These are phyloP conservation scores for Drosophila tani DNA, from an alignment of 1,140 invertebrate species.

Conservation along the genomic window DNA sequence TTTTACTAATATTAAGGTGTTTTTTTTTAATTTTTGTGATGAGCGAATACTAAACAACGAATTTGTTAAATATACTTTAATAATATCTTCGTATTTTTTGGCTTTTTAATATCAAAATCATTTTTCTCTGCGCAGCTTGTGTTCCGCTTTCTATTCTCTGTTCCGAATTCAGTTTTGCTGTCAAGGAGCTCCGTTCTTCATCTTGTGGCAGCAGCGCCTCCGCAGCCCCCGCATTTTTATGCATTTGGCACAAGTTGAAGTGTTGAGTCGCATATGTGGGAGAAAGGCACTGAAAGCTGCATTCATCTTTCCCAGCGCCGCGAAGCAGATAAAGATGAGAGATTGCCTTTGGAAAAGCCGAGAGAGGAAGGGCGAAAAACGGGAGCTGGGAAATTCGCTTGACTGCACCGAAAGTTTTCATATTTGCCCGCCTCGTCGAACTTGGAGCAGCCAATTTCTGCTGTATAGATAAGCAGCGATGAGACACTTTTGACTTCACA, in stretches of 20 bases:
- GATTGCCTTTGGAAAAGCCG: slow-evolving; percentile 61
- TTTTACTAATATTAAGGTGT: too few species aligned
- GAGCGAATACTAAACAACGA: not conserved
- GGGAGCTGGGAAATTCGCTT: slow-evolving; percentile 55
- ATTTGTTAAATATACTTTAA: not conserved
- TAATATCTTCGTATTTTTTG: not conserved
- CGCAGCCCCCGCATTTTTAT: slow-evolving; percentile 65
- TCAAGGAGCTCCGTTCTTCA: slow-evolving; percentile 63
- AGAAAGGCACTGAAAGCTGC: slow-evolving; percentile 43
- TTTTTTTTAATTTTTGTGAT: not conserved
- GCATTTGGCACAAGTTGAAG: slow-evolving; percentile 76
- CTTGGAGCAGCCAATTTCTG: slow-evolving; percentile 69
- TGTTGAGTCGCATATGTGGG: slow-evolving; percentile 64
- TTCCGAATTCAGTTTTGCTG: slow-evolving; percentile 57
- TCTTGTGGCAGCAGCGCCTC: slow-evolving; percentile 17
- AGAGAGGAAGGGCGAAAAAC: not conserved
- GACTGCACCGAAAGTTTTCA: slow-evolving; percentile 68
- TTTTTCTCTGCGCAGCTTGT: slow-evolving; percentile 24
- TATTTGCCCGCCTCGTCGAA: slow-evolving; percentile 73
- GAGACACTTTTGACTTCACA: slow-evolving; percentile 66
- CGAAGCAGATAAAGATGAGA: slow-evolving; percentile 45
- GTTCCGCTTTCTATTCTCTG: slow-evolving; percentile 46
- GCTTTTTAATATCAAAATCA: not conserved
- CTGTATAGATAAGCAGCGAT: slow-evolving; percentile 66
- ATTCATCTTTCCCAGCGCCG: slow-evolving; percentile 38